Evolutionary conservation across 2,888 invertebrate genomes (phyloP), one percentile per base, ranked within the genome.

Genomic region (Empis livida): DNA sequence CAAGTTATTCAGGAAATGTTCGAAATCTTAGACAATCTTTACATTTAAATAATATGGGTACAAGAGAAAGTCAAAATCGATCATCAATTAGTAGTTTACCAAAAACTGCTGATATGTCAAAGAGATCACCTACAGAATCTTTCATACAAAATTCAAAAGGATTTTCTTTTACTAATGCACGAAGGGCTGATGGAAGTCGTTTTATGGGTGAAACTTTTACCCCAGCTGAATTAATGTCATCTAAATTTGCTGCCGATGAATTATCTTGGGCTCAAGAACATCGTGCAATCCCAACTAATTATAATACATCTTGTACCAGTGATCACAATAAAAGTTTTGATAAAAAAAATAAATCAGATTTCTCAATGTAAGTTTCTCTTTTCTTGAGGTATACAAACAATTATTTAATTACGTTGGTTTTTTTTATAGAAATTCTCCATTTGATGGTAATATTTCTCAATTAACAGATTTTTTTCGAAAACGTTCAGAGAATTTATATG

Each of bases 231-330:
- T 45, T 63, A 17, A 67, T 68, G 67, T 55, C 61, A 10, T 63
- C 64, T 0, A 61, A 63, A 45, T 44, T 69, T 8, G 46, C 60
- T 13, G 54, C 56, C 35, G 67, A 66, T 47, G 69, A 69, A 50
- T 60, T 61, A 10, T 57, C 60, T 1, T 68, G 69, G 67, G 66
- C 66, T 1, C 59, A 64, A 20, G 61, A 67, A 47, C 65, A 55
- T 50, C 64, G 65, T 0, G 58, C 59, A 2, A 66, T 69, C 44
- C 69, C 69, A n/a, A 51, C 57, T 35, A n/a, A 35, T 13, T n/a
- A 5, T 4, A 35, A 35, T 35, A 13, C 35, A n/a, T 35, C 35
- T 13, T 8, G 5, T n/a, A 35, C 4, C 10, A n/a, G n/a, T 5
- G 35, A 35, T 35, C 5, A 13, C 2, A 35, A 35, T 35, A 27